Evolutionary conservation across 2,797 vertebrate species (phyloP).

Genomic region (Rhincodon typus): DNA sequence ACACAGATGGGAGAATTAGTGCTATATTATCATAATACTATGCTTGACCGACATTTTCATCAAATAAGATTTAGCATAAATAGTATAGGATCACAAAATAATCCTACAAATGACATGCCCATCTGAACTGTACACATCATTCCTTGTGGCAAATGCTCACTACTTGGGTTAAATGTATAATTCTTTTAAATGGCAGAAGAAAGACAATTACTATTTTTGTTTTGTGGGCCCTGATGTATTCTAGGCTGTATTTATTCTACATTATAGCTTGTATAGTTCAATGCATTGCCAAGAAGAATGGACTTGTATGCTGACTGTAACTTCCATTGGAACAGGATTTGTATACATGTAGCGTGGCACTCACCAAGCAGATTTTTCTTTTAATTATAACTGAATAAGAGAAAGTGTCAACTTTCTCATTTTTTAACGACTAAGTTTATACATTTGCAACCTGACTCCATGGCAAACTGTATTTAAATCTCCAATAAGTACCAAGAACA

Average conservation of each 20-base stretch:
- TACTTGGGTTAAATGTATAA: neutral
- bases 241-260: neutral
- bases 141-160: no score
- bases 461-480: neutral
- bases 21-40: neutral
- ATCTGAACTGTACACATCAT: neutral
- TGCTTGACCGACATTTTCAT: neutral
- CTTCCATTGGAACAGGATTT: neutral
- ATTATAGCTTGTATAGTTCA: neutral
- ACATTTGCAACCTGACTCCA: neutral
- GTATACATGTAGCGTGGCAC: neutral
- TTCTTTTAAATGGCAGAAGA: neutral
- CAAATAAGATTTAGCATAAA: neutral
- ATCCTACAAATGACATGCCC: neutral
- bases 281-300: neutral
- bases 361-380: neutral
- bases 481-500: neutral
- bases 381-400: neutral
- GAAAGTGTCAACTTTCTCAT: neutral
- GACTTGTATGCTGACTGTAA: neutral
- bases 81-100: neutral
- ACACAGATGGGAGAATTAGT: neutral
- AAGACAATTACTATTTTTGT: neutral
- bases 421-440: neutral
- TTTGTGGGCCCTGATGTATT: neutral